Evolutionary conservation across 1,140 invertebrate genomes (phyloP).

Genomic region (Argopecten irradians): DNA sequence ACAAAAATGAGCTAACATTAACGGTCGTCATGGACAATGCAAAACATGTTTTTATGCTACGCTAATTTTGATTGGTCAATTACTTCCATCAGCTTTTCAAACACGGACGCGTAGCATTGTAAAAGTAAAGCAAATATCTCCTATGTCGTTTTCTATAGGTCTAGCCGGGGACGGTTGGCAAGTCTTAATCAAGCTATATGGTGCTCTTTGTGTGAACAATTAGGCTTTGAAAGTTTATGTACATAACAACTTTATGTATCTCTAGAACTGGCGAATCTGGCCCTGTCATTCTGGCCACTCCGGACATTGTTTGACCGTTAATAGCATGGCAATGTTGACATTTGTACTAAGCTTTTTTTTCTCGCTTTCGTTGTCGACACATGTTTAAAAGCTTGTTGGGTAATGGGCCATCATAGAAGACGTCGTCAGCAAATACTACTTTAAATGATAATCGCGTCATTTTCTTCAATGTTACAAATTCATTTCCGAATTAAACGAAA

Average conservation of each 20-base stretch:
- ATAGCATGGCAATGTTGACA: background rate
- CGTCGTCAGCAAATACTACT: background rate
- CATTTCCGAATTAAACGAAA: too few relatives aligned
- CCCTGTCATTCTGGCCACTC: background rate
- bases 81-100: conserved; percentile 21
- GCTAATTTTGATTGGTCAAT: conserved; percentile 17
- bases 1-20: conserved; percentile 18
- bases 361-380: background rate
- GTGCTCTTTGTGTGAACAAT: background rate
- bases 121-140: background rate
- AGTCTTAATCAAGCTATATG: background rate
- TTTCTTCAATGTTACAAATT: background rate
- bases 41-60: conserved; percentile 18
- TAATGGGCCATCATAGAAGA: background rate
- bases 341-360: background rate
- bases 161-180: background rate
- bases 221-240: background rate
- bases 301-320: background rate
- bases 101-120: conserved; percentile 7
- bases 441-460: background rate
- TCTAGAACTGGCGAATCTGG: background rate
- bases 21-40: conserved; percentile 5
- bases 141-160: background rate
- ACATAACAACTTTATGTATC: background rate
- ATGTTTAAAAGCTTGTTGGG: background rate